Evolutionary conservation across 2,888 invertebrate species (phyloP).

Genomic region (Rhopalosiphum nymphaeae): DNA sequence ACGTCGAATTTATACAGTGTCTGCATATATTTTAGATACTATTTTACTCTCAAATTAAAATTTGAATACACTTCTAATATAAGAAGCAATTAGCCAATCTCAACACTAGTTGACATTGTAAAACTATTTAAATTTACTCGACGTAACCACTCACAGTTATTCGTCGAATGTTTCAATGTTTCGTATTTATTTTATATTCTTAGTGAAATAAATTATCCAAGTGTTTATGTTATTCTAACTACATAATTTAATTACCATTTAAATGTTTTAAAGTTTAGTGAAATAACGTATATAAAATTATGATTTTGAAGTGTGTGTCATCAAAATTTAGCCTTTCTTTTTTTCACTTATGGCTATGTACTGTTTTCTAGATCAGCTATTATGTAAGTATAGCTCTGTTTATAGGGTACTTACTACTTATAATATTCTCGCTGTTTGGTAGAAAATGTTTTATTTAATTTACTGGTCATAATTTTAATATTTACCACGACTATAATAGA

Average conservation of each 20-base stretch:
- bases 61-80: too few species aligned
- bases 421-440: neutral
- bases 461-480: neutral
- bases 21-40: too few species aligned
- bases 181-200: neutral
- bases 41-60: too few species aligned
- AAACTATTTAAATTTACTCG: too few species aligned
- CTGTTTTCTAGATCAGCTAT: neutral
- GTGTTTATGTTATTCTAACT: neutral
- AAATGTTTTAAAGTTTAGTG: neutral
- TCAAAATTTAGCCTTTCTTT: neutral
- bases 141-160: neutral
- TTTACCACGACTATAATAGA: neutral
- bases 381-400: neutral
- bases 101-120: too few species aligned
- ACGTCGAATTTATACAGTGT: too few species aligned
- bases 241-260: neutral
- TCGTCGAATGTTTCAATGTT: neutral
- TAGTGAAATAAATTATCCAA: neutral
- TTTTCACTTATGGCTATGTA: neutral
- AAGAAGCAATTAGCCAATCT: too few species aligned
- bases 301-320: neutral
- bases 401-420: neutral
- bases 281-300: neutral
- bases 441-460: neutral